Base-by-base conservation (phyloP, 2,113 vertebrate species). In the Amblyornis subalaris region DNA sequence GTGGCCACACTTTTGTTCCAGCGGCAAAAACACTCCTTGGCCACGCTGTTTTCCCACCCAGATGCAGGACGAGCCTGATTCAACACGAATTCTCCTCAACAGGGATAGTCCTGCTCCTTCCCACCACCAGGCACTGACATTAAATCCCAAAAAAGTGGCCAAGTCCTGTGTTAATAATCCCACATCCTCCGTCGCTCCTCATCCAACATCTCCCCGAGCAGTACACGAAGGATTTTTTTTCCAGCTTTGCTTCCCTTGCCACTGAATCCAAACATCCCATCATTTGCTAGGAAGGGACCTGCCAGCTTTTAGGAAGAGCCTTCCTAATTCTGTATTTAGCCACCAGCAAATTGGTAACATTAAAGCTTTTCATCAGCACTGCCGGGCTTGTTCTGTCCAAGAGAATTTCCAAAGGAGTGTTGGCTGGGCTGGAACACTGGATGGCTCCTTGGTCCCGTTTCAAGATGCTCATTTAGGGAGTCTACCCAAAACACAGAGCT, bases 1-100 rank as follows among this genome's bases (percentile, higher is more conserved):
- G 1, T 0, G 24, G 78, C 10, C 51, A n/a, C 1, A 1, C 9
- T 57, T 62, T 4, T 8, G 8, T 35, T 53, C 42, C 3, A 1
- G 71, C 26, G 77, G 71, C 40, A 50, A 54, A 62, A 76, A 9
- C 1, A 0, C 23, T 54, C 64, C 81, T 47, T 38, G 18, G 23
- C 73, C 33, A 8, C 0, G 8, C 8, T 19, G 24, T 26, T 57
- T 58, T 22, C 19, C 47, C 75, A 14, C 5, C 1, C 15, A 26
- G 48, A 44, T 35, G 38, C 35, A 31, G 35, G 26, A 35, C 3
- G 35, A 31, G 58, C 19, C 22, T 13, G n/a, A 79, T 75, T 95
- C 51, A 60, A 58, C 55, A 58, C 1, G 3, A 35, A 14, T 69
- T 42, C 4, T 16, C 79, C 76, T 36, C 61, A 14, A 1, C 72